Base-by-base conservation (phyloP, 2,113 vertebrate genomes). In the Apeltes quadracus region DNA sequence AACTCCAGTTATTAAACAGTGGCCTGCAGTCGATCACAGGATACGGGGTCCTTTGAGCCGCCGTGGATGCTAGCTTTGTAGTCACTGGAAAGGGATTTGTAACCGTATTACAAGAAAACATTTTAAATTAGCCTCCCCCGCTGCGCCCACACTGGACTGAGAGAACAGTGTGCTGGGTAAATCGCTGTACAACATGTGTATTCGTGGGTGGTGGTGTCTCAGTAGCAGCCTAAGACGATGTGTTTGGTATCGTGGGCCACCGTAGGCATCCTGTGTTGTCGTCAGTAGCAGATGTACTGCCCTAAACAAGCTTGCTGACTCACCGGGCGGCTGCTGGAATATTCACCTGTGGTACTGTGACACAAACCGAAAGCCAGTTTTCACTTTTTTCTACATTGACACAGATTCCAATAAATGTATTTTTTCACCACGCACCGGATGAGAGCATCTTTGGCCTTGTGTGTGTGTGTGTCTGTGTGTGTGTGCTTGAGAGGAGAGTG, bases 401-500 rank as follows among this genome's bases (percentile, higher is more conserved):
- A 91, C 91, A 88, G 84, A 94, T 93, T 92, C 92, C 90, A 94
- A 94, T 94, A 93, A 93, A 93, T 93, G 91, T 94, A 91, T 93
- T 93, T 93, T 93, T 94, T 91, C 91, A 91, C 90, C 93, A 93
- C 90, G 89, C 87, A 86, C 75, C 64, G 32, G 53, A 81, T 70
- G 75, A 82, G 69, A 75, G 58, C 71, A 38, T 90, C 64, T 81
- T 84, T 87, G 83, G 79, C 75, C 22, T 72, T 78, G 69, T 88
- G 79, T 87, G 69, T 79, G 70, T 88, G 67, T 86, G 72, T 83
- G 3, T 16, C 13, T 10, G 14, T 20, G 36, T 23, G 15, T 69
- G 61, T 12, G 36, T 41, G 64, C 12, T 1, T 64, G 68, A 36
- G 64, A 13, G 13, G 36, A 23, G 34, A 59, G 9, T 55, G 44